Evolutionary conservation across 2,888 invertebrate genomes (phyloP).

Genomic region (Trissonchulus sp.): DNA sequence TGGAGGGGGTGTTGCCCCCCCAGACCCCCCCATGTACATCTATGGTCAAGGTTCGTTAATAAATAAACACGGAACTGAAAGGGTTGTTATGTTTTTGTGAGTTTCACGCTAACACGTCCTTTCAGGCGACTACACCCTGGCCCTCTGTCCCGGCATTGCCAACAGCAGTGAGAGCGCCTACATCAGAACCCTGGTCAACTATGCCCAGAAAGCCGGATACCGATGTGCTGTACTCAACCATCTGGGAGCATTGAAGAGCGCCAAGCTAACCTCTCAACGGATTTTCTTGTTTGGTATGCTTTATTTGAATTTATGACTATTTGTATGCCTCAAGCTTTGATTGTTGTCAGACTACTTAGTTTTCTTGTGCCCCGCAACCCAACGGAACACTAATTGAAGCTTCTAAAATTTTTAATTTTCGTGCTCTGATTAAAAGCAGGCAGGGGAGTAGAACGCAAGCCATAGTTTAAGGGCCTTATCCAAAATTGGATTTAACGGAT

Average conservation of each 20-base stretch:
- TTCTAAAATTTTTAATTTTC: too few species aligned
- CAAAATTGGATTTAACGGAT: too few species aligned
- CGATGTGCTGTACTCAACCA: slow-evolving; percentile 88
- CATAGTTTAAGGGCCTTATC: too few species aligned
- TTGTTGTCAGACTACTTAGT: too few species aligned
- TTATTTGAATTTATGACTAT: too few species aligned
- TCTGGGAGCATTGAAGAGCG: slow-evolving; percentile 76
- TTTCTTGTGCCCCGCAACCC: too few species aligned
- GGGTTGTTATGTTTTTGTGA: slow-evolving; percentile 2
- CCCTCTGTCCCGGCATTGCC: slow-evolving; percentile 83
- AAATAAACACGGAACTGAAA: too few species aligned
- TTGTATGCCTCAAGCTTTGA: too few species aligned
- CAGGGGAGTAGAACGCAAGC: too few species aligned
- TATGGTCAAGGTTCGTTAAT: neutral
- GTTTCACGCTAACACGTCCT: neutral
- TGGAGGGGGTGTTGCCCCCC: too few species aligned
- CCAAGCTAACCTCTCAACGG: slow-evolving; percentile 75
- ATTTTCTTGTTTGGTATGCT: slow-evolving; percentile 88
- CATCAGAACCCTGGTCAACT: slow-evolving; percentile 83
- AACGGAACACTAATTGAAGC: too few species aligned
- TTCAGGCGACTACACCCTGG: slow-evolving; percentile 75
- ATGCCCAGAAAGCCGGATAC: slow-evolving; percentile 83
- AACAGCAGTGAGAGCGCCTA: slow-evolving; percentile 90
- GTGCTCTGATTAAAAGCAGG: too few species aligned
- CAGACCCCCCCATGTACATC: neutral